Percentiles rank a stretch among this genome's conserved stretches.
Evolutionary conservation across 2,113 vertebrate species (phyloP).

Genomic region (Rana temporaria): DNA sequence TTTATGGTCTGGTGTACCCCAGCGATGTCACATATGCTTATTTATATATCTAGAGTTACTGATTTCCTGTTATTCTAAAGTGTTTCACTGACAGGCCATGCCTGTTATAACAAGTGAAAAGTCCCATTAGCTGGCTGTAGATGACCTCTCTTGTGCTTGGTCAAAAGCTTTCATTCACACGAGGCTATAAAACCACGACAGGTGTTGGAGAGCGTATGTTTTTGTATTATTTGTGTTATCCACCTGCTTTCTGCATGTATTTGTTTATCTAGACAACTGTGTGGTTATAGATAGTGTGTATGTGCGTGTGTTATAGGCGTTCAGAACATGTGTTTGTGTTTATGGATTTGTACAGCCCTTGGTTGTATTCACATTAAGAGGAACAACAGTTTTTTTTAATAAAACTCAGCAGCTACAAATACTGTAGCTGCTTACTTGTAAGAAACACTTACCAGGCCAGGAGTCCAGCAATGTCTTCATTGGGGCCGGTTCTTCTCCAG

Average conservation of each 20-base stretch:
- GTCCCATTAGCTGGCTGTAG: neutral
- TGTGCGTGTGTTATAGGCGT: neutral
- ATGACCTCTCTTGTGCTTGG: slow-evolving; percentile 20
- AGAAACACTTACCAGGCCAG: no score
- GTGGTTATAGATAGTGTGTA: slow-evolving; percentile 25
- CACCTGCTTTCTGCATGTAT: slow-evolving; percentile 43
- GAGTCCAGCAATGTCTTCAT: no score
- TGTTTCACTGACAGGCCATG: slow-evolving; percentile 1
- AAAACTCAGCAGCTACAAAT: no score
- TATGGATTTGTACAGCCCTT: neutral
- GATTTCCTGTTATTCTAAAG: no score
- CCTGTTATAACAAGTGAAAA: slow-evolving; percentile 15
- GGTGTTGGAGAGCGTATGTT: slow-evolving; percentile 25
- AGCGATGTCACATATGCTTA: no score
- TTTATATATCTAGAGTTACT: no score
- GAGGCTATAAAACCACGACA: slow-evolving; percentile 37
- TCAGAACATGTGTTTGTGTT: slow-evolving; percentile 9
- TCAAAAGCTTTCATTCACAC: slow-evolving; percentile 43
- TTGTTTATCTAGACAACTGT: slow-evolving; percentile 34
- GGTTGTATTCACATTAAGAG: neutral
- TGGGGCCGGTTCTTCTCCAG: no score
- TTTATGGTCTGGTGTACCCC: no score
- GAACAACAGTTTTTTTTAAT: no score
- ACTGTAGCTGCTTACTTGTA: no score
- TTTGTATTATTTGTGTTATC: slow-evolving; percentile 22